Evolutionary conservation across 2,888 invertebrate species (phyloP), one percentile per base, ranked within the genome.

Genomic region (Halictus ligatus): DNA sequence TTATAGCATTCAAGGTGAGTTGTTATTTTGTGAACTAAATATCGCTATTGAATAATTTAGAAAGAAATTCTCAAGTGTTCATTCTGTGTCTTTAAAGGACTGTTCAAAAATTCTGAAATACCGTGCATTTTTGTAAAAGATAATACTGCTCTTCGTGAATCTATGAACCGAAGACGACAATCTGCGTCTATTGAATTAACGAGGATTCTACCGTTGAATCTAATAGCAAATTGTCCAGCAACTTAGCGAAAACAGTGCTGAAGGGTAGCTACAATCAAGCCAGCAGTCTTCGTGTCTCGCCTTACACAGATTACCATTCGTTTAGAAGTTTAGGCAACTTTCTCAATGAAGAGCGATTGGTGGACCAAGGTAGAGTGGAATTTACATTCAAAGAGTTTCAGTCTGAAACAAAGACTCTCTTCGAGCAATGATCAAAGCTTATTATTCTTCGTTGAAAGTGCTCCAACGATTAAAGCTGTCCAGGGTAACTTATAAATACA

Each of bases 271-370:
- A 64, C 64, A 64, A 64, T 64, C 64, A 15, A 64, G 15, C 64
- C 29, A 15, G 29, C 29, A 64, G 69, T 69, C 69, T 69, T 69
- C 10, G n/a, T 43, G 21, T 35, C 21, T 40, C 69, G 69, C 69
- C 69, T 69, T 69, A 69, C 40, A 69, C 69, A 40, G 69, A 69
- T 69, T 69, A 69, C 69, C 69, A 69, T 69, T 5, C 69, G 69
- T 69, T 69, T 69, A 69, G 69, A 69, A 69, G 40, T 69, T 69
- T 69, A 10, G 40, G n/a, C 40, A 69, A 69, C 69, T 69, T 69
- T 69, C 69, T 69, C 69, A 69, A 69, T 69, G 69, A 69, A 69
- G 69, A 69, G 69, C 43, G 43, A 43, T 69, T 69, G 69, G 69
- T 67, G 69, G 69, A 69, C 69, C 69, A 69, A 43, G 69, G 69